phyloP scores from a whole-genome alignment of 1,140 invertebrate species.

The Drosophila azteca region DNA sequence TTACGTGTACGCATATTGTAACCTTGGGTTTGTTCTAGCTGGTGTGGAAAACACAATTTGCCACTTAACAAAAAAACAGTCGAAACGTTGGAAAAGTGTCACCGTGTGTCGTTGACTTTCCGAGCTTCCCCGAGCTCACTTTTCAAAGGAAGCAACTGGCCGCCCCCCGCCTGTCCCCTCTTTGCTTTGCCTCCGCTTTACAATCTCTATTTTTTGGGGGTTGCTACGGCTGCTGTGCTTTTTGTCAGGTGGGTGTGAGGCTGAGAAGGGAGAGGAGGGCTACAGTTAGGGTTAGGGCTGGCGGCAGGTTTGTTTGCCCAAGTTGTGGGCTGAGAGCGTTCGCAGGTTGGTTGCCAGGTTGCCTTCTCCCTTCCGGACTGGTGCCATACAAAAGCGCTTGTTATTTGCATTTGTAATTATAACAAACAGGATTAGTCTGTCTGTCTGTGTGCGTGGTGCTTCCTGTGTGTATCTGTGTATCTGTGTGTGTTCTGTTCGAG shows the following conservation, averaged over 20 bases:
- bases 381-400: conserved; percentile 68
- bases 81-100: conserved; percentile 36
- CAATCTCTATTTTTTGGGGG: conserved; percentile 55
- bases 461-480: conserved; percentile 28
- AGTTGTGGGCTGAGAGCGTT: conserved; percentile 17
- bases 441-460: conserved; percentile 7
- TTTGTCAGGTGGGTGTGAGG: conserved; percentile 60
- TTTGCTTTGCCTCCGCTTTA: conserved; percentile 19
- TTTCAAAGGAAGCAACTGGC: conserved; percentile 28
- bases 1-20: too few species aligned
- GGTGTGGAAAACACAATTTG: conserved; percentile 31
- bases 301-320: conserved; percentile 53
- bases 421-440: conserved; percentile 82
- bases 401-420: conserved; percentile 84
- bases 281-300: conserved; percentile 2
- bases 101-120: conserved; percentile 45
- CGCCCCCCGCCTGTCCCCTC: neutral
- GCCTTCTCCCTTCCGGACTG: conserved; percentile 18
- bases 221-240: conserved; percentile 65
- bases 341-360: conserved; percentile 41
- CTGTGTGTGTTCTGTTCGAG: conserved; percentile 3
- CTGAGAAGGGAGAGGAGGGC: neutral
- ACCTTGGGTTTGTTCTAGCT: conserved; percentile 14
- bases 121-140: conserved; percentile 16
- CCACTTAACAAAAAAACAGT: conserved; percentile 26